Percentiles rank a stretch among this genome's conserved stretches.
These are phyloP conservation scores for Trachelus iudaicus DNA, from an alignment of 2,888 invertebrate species.

Conservation along the genomic window DNA sequence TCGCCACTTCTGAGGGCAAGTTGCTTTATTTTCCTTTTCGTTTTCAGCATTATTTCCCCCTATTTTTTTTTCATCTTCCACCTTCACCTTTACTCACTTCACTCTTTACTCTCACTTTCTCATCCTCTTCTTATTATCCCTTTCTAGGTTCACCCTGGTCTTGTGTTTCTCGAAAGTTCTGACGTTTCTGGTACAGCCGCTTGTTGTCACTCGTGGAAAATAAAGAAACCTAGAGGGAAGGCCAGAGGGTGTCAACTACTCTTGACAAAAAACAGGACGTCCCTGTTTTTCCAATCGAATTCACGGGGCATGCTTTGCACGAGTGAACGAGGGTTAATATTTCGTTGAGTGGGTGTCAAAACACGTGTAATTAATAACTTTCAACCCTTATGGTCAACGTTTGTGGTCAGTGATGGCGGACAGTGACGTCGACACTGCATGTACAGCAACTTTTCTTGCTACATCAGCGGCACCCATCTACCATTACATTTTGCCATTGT, in stretches of 20 bases:
- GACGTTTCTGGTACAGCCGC: not conserved
- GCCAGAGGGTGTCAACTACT: not conserved
- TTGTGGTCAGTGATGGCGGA: not conserved
- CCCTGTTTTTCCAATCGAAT: not conserved
- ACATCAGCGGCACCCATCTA: not conserved
- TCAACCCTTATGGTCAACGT: not conserved
- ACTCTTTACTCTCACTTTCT: not conserved
- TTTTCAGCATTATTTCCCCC: not conserved
- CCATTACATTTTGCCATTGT: slow-evolving; percentile 2
- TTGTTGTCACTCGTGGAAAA: not conserved
- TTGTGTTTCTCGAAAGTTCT: not conserved
- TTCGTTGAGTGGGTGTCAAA: not conserved
- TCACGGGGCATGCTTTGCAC: not conserved
- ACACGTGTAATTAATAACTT: slow-evolving; percentile 4
- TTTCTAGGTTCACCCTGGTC: not conserved
- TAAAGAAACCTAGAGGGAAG: not conserved
- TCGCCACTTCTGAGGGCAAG: not conserved
- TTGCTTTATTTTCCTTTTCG: not conserved
- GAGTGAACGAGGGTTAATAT: not conserved
- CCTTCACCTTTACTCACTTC: too few relatives aligned
- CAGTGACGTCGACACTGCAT: not conserved
- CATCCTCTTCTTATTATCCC: not conserved
- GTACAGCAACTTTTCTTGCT: slow-evolving; percentile 10
- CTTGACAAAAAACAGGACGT: not conserved
- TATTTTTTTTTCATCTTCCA: not conserved